Conservation (phyloP, 2,888 invertebrate genomes). For the Ennomos fuscantarius region DNA sequence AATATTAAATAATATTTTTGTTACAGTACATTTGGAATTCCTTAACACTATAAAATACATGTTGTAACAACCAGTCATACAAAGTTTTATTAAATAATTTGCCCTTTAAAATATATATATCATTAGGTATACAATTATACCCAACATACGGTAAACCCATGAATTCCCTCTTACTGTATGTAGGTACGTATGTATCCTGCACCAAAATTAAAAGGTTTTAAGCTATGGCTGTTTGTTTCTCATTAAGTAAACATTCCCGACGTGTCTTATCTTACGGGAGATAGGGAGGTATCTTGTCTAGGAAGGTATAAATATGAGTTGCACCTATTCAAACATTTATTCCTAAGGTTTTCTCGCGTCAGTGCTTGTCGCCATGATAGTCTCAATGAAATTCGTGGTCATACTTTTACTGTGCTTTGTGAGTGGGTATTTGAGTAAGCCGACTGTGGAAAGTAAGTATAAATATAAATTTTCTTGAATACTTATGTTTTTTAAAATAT, state of each 20-base stretch:
- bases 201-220: conserved; percentile 60
- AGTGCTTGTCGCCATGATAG: conserved; percentile 50
- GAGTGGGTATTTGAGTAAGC: conserved; percentile 60
- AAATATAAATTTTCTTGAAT: background rate
- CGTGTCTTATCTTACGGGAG: conserved; percentile 69
- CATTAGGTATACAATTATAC: too few species aligned
- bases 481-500: too few species aligned
- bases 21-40: too few species aligned
- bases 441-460: conserved; percentile 66
- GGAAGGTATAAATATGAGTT: conserved; percentile 64
- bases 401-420: conserved; percentile 56
- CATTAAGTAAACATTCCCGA: conserved; percentile 82
- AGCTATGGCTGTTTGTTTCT: conserved; percentile 61
- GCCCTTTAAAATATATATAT: too few species aligned
- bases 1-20: too few species aligned
- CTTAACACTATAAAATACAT: too few species aligned
- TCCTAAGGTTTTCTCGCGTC: conserved; percentile 48
- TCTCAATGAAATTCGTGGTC: conserved; percentile 51
- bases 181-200: too few species aligned
- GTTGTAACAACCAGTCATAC: too few species aligned
- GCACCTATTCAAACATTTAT: conserved; percentile 69
- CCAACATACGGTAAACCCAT: too few species aligned
- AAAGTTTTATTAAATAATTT: too few species aligned
- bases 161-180: too few species aligned
- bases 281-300: conserved; percentile 63